Evolutionary conservation across 2,797 vertebrate species (phyloP).

Genomic region (Megaceryle alcyon): DNA sequence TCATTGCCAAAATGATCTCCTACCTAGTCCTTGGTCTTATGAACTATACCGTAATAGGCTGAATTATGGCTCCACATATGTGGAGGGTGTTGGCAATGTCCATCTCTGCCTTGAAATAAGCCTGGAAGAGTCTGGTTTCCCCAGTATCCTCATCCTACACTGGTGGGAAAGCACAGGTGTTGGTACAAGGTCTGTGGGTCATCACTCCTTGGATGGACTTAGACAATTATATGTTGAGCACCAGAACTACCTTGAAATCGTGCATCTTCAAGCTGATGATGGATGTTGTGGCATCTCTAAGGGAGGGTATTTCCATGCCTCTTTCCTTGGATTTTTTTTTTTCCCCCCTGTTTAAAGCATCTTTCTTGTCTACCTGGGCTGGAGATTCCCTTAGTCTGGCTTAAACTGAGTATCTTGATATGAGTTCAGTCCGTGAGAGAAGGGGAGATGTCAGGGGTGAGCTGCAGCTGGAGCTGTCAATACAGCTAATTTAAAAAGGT

Average conservation of each 20-base stretch:
- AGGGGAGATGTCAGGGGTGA: neutral
- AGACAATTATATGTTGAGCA: accelerated
- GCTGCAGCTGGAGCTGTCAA: neutral
- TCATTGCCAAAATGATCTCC: neutral
- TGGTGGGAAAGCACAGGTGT: neutral
- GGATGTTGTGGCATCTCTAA: neutral
- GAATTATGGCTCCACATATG: neutral
- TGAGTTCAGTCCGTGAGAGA: accelerated
- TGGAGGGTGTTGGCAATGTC: neutral
- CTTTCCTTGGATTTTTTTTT: neutral
- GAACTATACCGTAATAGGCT: neutral
- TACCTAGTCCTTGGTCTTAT: neutral
- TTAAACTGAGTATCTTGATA: neutral
- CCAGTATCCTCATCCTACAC: accelerated
- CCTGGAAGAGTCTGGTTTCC: neutral
- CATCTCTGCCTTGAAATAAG: neutral
- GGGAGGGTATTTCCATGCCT: neutral
- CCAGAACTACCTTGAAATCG: neutral
- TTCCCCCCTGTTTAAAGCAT: neutral
- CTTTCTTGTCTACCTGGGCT: neutral
- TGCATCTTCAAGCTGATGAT: neutral
- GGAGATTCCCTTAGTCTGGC: neutral
- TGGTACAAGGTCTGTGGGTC: neutral
- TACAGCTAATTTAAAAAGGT: neutral
- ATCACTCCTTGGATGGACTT: too few species aligned